Percentiles rank a stretch among this genome's conserved stretches.
These are phyloP conservation scores for Globodera rostochiensis DNA, from an alignment of 1,140 invertebrate species.

Conservation along the genomic window DNA sequence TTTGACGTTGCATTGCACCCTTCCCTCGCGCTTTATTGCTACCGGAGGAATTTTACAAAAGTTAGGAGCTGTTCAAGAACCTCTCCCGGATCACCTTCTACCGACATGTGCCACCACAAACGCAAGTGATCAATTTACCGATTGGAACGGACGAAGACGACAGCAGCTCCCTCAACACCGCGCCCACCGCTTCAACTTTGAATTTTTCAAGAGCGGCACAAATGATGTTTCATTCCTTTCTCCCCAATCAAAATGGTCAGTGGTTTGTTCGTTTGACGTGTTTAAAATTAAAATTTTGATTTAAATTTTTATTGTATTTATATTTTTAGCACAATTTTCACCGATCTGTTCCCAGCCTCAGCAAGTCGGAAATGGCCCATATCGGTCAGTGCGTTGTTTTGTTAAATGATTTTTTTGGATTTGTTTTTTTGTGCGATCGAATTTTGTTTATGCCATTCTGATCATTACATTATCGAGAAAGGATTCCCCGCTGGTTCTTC, in stretches of 20 bases:
- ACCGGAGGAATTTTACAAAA: background rate
- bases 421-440: too few species aligned
- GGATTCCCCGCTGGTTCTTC: conserved; percentile 63
- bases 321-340: background rate
- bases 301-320: background rate
- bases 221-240: background rate
- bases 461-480: background rate
- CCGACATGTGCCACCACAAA: conserved; percentile 4
- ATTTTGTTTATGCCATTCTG: background rate
- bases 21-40: too few species aligned
- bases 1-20: too few species aligned
- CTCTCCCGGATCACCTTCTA: conserved; percentile 24
- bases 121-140: conserved; percentile 11
- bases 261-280: background rate
- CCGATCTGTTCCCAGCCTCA: conserved; percentile 45
- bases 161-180: background rate
- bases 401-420: too few species aligned
- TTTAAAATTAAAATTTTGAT: background rate
- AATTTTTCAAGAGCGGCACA: background rate
- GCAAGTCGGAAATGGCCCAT: conserved; percentile 62
- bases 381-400: conserved; percentile 23
- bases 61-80: conserved; percentile 28
- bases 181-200: background rate
- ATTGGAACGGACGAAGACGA: background rate
- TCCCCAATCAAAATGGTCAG: background rate